Conservation (phyloP, 2,888 invertebrate genomes). For the Labia minor region DNA sequence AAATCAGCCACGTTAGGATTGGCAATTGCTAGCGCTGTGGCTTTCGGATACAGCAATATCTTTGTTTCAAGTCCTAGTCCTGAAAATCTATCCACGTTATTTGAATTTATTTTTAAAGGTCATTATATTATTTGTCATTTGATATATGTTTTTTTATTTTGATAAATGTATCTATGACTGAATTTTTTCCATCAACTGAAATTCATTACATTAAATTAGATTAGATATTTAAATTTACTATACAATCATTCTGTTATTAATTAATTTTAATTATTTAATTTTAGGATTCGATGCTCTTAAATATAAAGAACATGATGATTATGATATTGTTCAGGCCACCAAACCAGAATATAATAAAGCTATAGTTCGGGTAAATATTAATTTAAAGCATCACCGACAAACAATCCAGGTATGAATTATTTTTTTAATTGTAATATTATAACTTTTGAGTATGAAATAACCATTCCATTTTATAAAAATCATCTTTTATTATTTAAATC, state of each 20-base stretch:
- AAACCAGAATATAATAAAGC: constrained; percentile 96
- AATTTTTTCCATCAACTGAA: too few relatives aligned
- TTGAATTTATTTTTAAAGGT: constrained; percentile 91
- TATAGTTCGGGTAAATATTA: constrained; percentile 82
- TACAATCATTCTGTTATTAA: too few relatives aligned
- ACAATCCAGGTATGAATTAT: constrained; percentile 70
- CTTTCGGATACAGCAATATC: constrained; percentile 80
- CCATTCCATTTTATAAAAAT: too few relatives aligned
- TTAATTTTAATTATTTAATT: too few relatives aligned
- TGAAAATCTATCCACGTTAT: constrained; percentile 93
- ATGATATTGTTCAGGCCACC: constrained; percentile 85
- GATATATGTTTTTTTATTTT: too few relatives aligned
- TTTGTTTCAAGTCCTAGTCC: constrained; percentile 97
- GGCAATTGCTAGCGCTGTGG: constrained; percentile 75
- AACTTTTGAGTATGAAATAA: too few relatives aligned
- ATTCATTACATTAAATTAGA: too few relatives aligned
- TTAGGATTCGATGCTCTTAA: constrained; percentile 78
- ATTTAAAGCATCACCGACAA: constrained; percentile 81
- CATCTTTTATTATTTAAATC: too few relatives aligned
- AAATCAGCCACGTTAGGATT: constrained; percentile 96
- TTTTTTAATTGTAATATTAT: too few relatives aligned
- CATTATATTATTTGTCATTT: too few relatives aligned
- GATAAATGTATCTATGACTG: too few relatives aligned
- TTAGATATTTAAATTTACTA: too few relatives aligned
- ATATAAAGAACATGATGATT: constrained; percentile 93